Evolutionary conservation across 2,797 vertebrate genomes (phyloP), one percentile per base, ranked within the genome.

Genomic region (Lepus oiostolus): DNA sequence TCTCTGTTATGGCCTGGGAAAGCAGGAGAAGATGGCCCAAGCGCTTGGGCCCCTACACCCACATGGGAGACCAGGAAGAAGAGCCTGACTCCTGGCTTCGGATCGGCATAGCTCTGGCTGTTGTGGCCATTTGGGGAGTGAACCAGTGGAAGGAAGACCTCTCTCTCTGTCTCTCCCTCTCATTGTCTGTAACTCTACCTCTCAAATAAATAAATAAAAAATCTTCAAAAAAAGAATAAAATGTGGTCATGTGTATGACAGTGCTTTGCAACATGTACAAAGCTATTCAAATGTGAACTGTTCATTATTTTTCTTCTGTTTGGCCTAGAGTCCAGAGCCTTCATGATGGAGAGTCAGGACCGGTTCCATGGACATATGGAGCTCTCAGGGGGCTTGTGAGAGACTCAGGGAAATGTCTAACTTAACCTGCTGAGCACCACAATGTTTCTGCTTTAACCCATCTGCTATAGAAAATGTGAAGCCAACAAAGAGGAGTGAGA

Each of bases 401-500:
- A 92, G 35, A 68, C 58, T 96, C 82, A 72, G 92, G 60, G 90
- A 92, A 83, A 92, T 80, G 85, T 95, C 90, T 82, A 96, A 71
- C 63, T 88, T 92, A 85, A 91, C 63, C 92, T 92, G 85, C 79
- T 71, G 88, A 26, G 85, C 84, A 80, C 32, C n/a, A 90, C 74
- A 88, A 47, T 95, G 93, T 85, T 96, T 54, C 50, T 88, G 35
- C 67, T 94, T 94, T 79, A 93, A 54, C 10, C 92, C 95, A 97
- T 96, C 95, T 96, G 92, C 79, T 88, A 60, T 92, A 70, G 67
- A 92, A 94, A 95, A 81, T 58, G 24, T 93, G 72, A 21, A 93
- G 68, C 81, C 89, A 95, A 83, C 35, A 94, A 67, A 85, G 19
- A 87, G 83, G 14, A 7, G 35, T 86, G 52, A 74, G 80, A 77